A percentile compares a stretch with the other conserved stretches of the same genome.
These are phyloP conservation scores for Sorex maritimensis DNA, from an alignment of 2,797 vertebrate species.

Conservation along the genomic window DNA sequence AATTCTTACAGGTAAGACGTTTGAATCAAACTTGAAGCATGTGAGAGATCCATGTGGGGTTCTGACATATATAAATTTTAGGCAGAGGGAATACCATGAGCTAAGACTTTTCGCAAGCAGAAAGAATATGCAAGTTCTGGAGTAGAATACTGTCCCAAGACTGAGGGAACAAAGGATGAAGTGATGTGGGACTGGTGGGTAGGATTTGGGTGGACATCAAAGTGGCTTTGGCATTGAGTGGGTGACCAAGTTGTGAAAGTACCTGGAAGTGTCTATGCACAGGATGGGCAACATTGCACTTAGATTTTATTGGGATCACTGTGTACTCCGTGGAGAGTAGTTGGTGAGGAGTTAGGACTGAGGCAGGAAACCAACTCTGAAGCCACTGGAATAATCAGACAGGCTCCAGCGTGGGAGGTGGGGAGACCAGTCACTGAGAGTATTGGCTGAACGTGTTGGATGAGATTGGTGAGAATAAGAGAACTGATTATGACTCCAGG, in stretches of 20 bases:
- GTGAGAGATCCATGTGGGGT: not conserved
- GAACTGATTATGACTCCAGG: not conserved
- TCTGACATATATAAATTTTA: not conserved
- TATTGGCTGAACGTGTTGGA: not conserved
- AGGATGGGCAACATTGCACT: not conserved
- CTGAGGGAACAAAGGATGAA: not conserved
- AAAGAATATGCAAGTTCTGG: not conserved
- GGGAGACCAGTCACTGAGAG: slow-evolving; percentile 8
- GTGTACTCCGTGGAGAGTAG: not conserved
- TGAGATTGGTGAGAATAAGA: slow-evolving; percentile 12
- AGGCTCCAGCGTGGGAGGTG: not conserved
- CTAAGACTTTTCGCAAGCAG: not conserved
- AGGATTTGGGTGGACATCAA: not conserved
- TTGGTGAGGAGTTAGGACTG: not conserved
- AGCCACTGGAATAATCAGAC: not conserved
- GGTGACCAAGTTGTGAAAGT: not conserved
- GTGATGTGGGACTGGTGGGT: not conserved
- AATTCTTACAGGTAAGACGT: not conserved
- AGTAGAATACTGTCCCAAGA: not conserved
- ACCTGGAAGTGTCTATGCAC: not conserved
- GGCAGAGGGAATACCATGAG: not conserved
- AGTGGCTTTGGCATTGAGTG: not conserved
- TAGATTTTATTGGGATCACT: slow-evolving; percentile 1
- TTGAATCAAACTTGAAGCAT: not conserved
- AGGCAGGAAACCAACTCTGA: not conserved